Evolutionary conservation across 2,113 vertebrate genomes (phyloP), one percentile per base, ranked within the genome.

Genomic region (Gadus chalcogrammus): DNA sequence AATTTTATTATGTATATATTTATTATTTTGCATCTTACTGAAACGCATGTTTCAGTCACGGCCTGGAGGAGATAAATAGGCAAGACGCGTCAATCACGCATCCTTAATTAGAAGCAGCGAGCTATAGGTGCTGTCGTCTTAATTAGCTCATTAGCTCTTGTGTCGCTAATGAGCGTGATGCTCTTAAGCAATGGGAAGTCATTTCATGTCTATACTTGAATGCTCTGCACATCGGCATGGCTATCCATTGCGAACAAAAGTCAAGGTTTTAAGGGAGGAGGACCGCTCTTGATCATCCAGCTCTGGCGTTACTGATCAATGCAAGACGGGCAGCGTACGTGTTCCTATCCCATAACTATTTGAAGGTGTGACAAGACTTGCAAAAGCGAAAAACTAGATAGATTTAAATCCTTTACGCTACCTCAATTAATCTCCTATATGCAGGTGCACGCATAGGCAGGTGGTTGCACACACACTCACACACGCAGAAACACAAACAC

Each of bases 281-380:
- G 12, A 48, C 42, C 6, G 12, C 42, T 48, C 42, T 48, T 48
- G 12, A 48, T 48, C 42, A 48, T 48, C 42, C 31, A 55, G 4
- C 52, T 55, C 16, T 12, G 16, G 52, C 52, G 13, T n/a, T 58
- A 5, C 17, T 6, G 55, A 52, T 75, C 77, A 75, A 73, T 75
- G 65, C 55, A 65, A 38, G 18, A 55, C 42, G 42, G 65, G 35
- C 80, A 77, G 42, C 12, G 9, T 48, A 48, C 8, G 7, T 48
- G 9, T 71, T 71, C 77, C 72, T 81, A 48, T 9, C 42, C 12
- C 42, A 48, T 48, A 48, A 48, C 0, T 48, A 48, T 48, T 73
- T 81, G 79, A 75, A 70, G 78, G 76, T 95, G 93, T 94, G 90
- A 84, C 71, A 78, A 78, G 76, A 79, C 76, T 72, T 71, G 70